These are phyloP conservation scores for Sarcophaga rosellei DNA, from an alignment of 2,888 invertebrate genomes.

Conservation along the genomic window DNA sequence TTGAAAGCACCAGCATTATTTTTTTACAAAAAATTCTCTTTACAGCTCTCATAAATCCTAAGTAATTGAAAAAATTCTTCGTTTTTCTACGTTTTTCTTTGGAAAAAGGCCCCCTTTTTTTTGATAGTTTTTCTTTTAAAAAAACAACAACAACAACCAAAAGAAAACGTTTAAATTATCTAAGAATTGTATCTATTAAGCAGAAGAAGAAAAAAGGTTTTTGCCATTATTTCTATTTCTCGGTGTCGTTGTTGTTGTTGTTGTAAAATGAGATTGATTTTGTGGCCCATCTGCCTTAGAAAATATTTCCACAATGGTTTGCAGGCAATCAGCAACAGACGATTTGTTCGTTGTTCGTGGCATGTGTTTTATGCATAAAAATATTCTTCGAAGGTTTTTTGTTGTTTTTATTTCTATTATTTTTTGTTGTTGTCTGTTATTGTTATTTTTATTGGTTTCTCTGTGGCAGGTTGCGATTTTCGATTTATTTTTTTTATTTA, in stretches of 20 bases:
- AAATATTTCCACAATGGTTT: conserved; percentile 19
- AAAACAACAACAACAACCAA: not conserved
- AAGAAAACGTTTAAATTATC: conserved; percentile 49
- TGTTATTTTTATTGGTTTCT: conserved; percentile 31
- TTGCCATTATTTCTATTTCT: conserved; percentile 1
- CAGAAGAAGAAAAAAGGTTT: conserved; percentile 18
- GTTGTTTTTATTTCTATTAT: not conserved
- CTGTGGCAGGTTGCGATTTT: conserved; percentile 28
- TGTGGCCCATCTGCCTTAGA: not conserved
- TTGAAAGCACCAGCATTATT: too few relatives aligned
- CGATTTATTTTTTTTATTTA: conserved; percentile 4
- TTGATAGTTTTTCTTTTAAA: not conserved
- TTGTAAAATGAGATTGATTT: conserved; percentile 55
- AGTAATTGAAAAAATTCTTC: not conserved
- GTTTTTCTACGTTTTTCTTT: not conserved
- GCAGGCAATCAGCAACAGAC: conserved; percentile 3
- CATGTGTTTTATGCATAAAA: not conserved
- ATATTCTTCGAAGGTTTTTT: not conserved
- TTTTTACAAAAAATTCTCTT: too few relatives aligned
- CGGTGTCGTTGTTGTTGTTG: not conserved
- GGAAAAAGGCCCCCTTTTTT: not conserved
- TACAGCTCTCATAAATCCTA: too few relatives aligned
- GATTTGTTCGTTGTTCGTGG: not conserved
- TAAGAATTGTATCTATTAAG: conserved; percentile 61
- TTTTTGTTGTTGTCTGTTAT: not conserved